phyloP scores from a whole-genome alignment of 2,888 invertebrate genomes.

The Aphodius granarius region DNA sequence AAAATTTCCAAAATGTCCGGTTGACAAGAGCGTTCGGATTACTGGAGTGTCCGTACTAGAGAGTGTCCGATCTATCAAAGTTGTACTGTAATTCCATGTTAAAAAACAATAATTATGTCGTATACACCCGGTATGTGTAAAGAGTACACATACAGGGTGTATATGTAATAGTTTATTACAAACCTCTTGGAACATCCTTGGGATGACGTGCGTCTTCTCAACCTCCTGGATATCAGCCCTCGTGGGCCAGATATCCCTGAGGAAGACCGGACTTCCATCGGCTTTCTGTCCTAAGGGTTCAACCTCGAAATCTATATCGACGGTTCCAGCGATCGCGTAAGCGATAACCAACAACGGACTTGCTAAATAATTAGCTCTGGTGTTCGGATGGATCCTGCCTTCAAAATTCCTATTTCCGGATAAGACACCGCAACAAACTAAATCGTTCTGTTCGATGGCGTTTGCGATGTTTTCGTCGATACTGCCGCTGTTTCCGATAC shows the following conservation, averaged over 20 bases:
- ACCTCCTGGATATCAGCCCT: conserved; percentile 86
- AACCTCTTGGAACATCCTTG: conserved; percentile 92
- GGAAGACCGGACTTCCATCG: conserved; percentile 78
- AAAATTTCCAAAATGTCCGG: too few relatives aligned
- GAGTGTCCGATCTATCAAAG: too few relatives aligned
- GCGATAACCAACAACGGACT: conserved; percentile 97
- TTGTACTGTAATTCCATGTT: too few relatives aligned
- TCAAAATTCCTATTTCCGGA: conserved; percentile 99
- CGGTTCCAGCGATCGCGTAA: conserved; percentile 94
- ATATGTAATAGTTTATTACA: conserved; percentile 62
- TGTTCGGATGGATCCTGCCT: conserved; percentile 95
- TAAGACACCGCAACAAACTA: conserved; percentile 94
- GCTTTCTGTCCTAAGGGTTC: conserved; percentile 72
- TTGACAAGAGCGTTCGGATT: too few relatives aligned
- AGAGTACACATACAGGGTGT: too few relatives aligned
- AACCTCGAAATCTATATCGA: conserved; percentile 91
- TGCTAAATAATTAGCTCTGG: conserved; percentile 95
- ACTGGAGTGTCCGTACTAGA: too few relatives aligned
- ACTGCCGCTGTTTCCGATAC: conserved; percentile 98
- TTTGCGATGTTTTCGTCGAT: conserved; percentile 88
- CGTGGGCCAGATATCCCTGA: conserved; percentile 95
- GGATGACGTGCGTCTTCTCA: conserved; percentile 87
- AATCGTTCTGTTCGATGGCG: conserved; percentile 89
- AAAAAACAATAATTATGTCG: too few relatives aligned
- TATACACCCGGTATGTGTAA: too few relatives aligned